Percentiles rank a stretch among this genome's conserved stretches.
Conservation (phyloP, 2,888 invertebrate species). For the Scaptomyza caliginosa region DNA sequence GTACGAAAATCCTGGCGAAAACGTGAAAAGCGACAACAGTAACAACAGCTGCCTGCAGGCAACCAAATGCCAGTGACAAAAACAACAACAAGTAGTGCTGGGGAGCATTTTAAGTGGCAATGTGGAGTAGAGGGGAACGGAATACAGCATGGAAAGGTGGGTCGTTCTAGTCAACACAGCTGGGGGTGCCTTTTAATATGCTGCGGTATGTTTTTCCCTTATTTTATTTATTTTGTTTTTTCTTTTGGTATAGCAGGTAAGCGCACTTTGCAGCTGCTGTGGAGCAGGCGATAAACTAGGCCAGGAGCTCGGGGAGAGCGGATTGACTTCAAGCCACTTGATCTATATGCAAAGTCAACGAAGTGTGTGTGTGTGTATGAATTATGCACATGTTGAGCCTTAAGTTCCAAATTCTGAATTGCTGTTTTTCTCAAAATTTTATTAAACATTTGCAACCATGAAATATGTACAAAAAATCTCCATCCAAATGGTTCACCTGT, state of each 20-base stretch:
- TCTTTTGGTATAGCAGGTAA: conserved; percentile 42
- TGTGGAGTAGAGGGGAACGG: neutral
- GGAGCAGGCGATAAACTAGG: conserved; percentile 63
- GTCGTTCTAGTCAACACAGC: conserved; percentile 54
- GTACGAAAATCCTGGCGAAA: conserved; percentile 35
- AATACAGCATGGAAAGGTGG: neutral
- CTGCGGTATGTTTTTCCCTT: conserved; percentile 69
- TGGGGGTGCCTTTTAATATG: conserved; percentile 76
- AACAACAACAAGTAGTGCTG: conserved; percentile 22
- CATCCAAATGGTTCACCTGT: conserved; percentile 20
- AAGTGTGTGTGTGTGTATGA: conserved; percentile 14
- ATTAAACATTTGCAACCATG: conserved; percentile 63
- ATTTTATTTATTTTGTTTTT: conserved; percentile 30
- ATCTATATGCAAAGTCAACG: conserved; percentile 62
- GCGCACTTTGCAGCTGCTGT: conserved; percentile 72
- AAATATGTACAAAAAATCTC: conserved; percentile 38
- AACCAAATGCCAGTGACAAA: conserved; percentile 38
- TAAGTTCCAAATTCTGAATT: conserved; percentile 26
- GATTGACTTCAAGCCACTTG: conserved; percentile 36
- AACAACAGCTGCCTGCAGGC: conserved; percentile 50
- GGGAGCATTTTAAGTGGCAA: conserved; percentile 60
- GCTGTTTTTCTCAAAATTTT: conserved; percentile 43
- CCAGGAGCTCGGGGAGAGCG: conserved; percentile 8
- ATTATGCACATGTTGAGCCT: conserved; percentile 72
- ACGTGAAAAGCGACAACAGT: conserved; percentile 62